Base-by-base conservation (phyloP, 2,888 invertebrate genomes). In the Hoplodrina blanda region DNA sequence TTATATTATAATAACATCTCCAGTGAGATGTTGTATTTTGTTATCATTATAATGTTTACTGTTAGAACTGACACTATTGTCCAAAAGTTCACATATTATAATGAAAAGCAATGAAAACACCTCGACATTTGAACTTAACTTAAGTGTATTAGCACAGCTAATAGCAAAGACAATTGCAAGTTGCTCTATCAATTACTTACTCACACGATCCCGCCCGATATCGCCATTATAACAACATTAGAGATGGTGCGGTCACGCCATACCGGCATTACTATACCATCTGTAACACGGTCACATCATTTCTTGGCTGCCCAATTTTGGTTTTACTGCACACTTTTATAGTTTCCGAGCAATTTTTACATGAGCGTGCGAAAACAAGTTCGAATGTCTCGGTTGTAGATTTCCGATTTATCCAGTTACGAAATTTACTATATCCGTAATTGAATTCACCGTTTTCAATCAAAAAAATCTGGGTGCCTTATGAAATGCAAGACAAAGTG, bases 281-380 rank as follows among this genome's bases (percentile, higher is more conserved):
- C 89, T 88, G 90, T 95, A 95, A 95, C 95, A 94, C 95, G 95
- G 95, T 95, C 94, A 95, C 94, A 91, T 91, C 89, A 87, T 92
- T 94, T 93, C 90, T 92, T 87, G 87, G 87, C 90, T 91, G 91
- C 91, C 94, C 92, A 94, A 95, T 94, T 94, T 93, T 84, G 83
- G 85, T 91, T 91, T 91, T 91, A 92, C 91, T 89, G 88, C 89
- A 90, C 87, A 90, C 87, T 90, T 88, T 86, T 85, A 85, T 87
- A 90, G 86, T 86, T 86, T 89, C 84, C 86, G 88, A 89, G 67
- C 74, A 77, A 73, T 74, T 90, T 91, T 92, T 88, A 91, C 88
- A 89, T 88, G 90, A 90, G 89, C 91, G 91, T 92, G 93, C 92
- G 91, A 93, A 93, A 90, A 88, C 85, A 84, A 86, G 85, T 88